These are phyloP conservation scores for Drusus annulatus DNA, from an alignment of 1,140 invertebrate genomes.

Conservation along the genomic window DNA sequence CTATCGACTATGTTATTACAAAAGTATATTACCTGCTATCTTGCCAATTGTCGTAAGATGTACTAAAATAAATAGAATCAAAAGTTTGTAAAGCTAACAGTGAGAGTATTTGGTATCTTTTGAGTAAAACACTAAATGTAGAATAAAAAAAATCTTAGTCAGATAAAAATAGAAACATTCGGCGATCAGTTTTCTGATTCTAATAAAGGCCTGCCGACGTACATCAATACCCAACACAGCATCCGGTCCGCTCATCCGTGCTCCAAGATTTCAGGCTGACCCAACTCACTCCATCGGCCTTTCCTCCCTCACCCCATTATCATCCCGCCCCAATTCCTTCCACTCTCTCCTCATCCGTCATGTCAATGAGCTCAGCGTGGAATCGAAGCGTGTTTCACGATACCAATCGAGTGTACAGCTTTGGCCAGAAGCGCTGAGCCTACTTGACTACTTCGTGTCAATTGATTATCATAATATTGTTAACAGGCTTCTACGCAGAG, in stretches of 20 bases:
- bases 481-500: neutral
- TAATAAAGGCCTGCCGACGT: neutral
- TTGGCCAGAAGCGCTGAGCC: neutral
- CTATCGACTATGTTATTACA: too few species aligned
- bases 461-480: constrained; percentile 4
- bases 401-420: constrained; percentile 51
- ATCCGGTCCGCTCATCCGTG: constrained; percentile 5
- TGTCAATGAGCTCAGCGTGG: constrained; percentile 53
- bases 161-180: too few species aligned
- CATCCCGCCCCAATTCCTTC: neutral
- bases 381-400: constrained; percentile 52
- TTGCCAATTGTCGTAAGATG: too few species aligned
- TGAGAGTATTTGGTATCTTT: too few species aligned
- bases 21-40: too few species aligned
- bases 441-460: neutral
- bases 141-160: too few species aligned
- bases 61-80: too few species aligned
- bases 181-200: neutral
- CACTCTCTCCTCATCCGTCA: constrained; percentile 46
- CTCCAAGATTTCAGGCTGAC: constrained; percentile 10
- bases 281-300: neutral
- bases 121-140: too few species aligned
- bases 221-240: constrained; percentile 8
- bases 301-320: neutral
- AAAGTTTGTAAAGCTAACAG: too few species aligned